phyloP scores from a whole-genome alignment of 2,888 invertebrate species.

The Syrista parreyssii region DNA sequence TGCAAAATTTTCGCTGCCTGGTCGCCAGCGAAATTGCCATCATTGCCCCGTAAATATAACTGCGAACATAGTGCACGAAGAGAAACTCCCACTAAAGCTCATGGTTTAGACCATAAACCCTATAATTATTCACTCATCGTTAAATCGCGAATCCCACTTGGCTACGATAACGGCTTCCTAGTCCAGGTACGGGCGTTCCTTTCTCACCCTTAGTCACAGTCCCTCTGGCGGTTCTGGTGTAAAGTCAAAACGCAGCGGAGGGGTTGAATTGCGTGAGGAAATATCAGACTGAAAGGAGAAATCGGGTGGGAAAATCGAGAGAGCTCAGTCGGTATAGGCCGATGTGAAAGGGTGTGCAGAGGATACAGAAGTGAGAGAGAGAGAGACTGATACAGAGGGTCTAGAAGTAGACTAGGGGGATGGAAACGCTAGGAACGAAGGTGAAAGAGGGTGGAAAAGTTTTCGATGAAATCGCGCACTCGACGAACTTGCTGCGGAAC shows the following conservation, averaged over 20 bases:
- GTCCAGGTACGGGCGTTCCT: not conserved
- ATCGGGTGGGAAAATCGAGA: not conserved
- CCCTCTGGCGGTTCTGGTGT: not conserved
- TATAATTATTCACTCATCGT: slow-evolving; percentile 62
- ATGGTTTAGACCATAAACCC: slow-evolving; percentile 56
- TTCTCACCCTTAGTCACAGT: not conserved
- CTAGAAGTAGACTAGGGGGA: slow-evolving; percentile 1
- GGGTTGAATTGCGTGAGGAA: not conserved
- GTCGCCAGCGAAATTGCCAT: slow-evolving; percentile 40
- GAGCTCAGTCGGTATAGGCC: not conserved
- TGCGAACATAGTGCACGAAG: slow-evolving; percentile 34
- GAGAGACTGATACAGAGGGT: slow-evolving; percentile 2
- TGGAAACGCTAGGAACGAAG: not conserved
- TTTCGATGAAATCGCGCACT: slow-evolving; percentile 58
- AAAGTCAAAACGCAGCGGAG: not conserved
- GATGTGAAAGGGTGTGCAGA: not conserved
- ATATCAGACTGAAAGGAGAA: not conserved
- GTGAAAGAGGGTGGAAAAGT: slow-evolving; percentile 41
- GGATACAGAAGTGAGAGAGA: not conserved
- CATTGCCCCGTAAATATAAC: slow-evolving; percentile 55
- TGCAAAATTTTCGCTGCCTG: slow-evolving; percentile 34
- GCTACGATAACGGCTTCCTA: slow-evolving; percentile 52
- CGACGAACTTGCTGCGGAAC: slow-evolving; percentile 47
- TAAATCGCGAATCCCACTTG: slow-evolving; percentile 53
- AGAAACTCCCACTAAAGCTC: slow-evolving; percentile 42